Evolutionary conservation across 2,888 invertebrate genomes (phyloP), one percentile per base, ranked within the genome.

Genomic region (Serrognathus titanus): DNA sequence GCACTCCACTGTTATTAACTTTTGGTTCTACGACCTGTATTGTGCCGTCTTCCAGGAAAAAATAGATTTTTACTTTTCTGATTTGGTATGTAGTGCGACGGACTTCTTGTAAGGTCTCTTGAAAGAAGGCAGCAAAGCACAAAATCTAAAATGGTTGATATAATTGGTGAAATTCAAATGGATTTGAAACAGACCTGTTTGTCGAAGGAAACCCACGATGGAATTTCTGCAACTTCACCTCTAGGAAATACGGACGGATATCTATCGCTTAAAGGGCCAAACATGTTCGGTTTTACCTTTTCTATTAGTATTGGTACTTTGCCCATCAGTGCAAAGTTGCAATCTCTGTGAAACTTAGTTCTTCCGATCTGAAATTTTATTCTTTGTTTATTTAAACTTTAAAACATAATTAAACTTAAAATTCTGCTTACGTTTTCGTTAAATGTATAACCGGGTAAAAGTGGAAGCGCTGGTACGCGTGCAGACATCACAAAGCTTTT

Each of bases 21-120:
- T 84, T 83, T 0, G 93, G 93, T 72, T 96, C 95, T 52, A 83
- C 75, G 2, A 96, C 89, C 79, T 94, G 92, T 64, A 96, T 87
- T 1, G 95, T 94, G 11, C 93, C 94, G 76, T 97, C 95, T 78
- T 96, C 95, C 43, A 96, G 81, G 69, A 87, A 95, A 72, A 90
- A 95, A 64, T 86, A 89, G 53, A 96, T 90, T 64, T 89, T 89
- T 3, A 94, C 92, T 68, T 87, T 85, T 16, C 94, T 85, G 53
- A 94, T 79, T 68, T 89, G 82, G 67, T 83, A 88, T 35, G 87
- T 82, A 2, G 86, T 84, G 1, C 81, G 78, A 48, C 83, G 79
- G 71, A 87, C 84, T 76, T 94, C 94, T 61, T 89, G 87, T 0
- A 92, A 80, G 0, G 89, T 86, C 79, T 92, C 90, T 83, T 90